phyloP scores from a whole-genome alignment of 2,888 invertebrate genomes.

The Rapana venosa region DNA sequence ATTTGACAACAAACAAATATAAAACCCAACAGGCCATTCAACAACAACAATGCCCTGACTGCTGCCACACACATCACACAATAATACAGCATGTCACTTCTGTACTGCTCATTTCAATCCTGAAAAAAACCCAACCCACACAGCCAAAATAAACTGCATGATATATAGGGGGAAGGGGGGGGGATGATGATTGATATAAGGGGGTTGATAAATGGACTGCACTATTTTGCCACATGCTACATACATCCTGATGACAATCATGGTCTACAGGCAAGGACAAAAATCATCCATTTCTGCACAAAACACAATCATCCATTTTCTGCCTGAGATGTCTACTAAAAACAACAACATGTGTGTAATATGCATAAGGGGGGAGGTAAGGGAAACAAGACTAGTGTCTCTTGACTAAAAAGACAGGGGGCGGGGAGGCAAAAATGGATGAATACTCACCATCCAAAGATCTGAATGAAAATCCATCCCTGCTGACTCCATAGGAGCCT shows the following conservation, averaged over 20 bases:
- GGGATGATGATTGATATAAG: no score
- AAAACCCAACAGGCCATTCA: background rate
- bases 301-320: background rate
- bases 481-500: slow-evolving; percentile 81
- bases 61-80: background rate
- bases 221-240: background rate
- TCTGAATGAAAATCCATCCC: slow-evolving; percentile 83
- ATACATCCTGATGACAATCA: background rate
- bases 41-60: background rate
- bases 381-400: no score
- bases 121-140: background rate
- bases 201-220: background rate
- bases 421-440: background rate
- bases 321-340: background rate
- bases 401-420: background rate
- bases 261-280: background rate
- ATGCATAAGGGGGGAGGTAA: background rate
- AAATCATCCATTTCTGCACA: background rate
- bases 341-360: background rate
- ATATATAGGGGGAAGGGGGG: no score
- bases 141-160: background rate
- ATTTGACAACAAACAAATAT: no score
- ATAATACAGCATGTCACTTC: background rate
- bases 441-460: slow-evolving; percentile 80
- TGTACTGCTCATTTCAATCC: background rate